Conservation (phyloP, 1,140 invertebrate species). For the Ceratosolen solmsi region DNA sequence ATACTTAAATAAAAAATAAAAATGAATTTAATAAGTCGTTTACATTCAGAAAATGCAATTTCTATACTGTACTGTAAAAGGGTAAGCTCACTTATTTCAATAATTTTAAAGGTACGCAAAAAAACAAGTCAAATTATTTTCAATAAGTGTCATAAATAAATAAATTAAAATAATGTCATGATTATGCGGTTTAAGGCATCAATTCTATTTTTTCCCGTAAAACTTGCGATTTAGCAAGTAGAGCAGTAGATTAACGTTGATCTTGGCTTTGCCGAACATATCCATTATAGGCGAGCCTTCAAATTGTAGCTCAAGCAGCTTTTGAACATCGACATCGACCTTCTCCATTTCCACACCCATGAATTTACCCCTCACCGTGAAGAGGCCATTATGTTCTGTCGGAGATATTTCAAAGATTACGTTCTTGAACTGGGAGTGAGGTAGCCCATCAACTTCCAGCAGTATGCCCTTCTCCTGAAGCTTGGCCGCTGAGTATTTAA, state of each 20-base stretch:
- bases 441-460: constrained; percentile 82
- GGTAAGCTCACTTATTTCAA: too few relatives aligned
- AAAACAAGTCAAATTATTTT: background rate
- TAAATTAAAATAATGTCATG: background rate
- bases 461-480: constrained; percentile 84
- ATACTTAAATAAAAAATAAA: background rate
- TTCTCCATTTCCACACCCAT: constrained; percentile 87
- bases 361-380: constrained; percentile 83
- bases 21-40: background rate
- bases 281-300: constrained; percentile 86
- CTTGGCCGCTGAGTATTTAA: constrained; percentile 83
- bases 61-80: too few relatives aligned
- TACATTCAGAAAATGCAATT: background rate
- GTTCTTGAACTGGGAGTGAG: constrained; percentile 82
- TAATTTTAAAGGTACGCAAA: too few relatives aligned
- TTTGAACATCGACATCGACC: constrained; percentile 84
- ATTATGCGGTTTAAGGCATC: background rate
- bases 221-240: constrained; percentile 87
- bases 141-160: background rate
- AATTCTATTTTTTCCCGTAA: constrained; percentile 76
- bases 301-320: constrained; percentile 85
- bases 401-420: constrained; percentile 85
- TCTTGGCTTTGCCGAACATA: constrained; percentile 85
- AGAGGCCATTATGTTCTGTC: constrained; percentile 80
- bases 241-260: constrained; percentile 86